Evolutionary conservation across 64 coral and sea anemone species (phyloP), one percentile per base, ranked within the genome.

Genomic region (Montipora foliosa): DNA sequence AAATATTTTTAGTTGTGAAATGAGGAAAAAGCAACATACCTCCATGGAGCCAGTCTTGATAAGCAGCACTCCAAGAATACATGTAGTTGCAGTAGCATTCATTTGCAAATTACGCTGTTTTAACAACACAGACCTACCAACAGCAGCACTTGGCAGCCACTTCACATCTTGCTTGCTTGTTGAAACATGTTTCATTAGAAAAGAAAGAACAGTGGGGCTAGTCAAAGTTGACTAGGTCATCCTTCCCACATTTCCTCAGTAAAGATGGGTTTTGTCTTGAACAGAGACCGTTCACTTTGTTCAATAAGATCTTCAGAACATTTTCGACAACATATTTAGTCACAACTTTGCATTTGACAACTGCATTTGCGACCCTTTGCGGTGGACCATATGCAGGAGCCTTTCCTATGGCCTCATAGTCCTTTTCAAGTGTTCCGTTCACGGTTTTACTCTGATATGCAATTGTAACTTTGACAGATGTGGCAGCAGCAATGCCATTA

Each of bases 201-300:
- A 93, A 22, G 90, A 93, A 89, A 96, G 72, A 96, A 96, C 19
- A 90, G 68, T 37, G 95, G 90, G 3, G 95, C 91, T 87, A 49
- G 10, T 64, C 67, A 81, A 97, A 94, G 1, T 97, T 94, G 13
- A 29, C 49, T 0, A 97, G 80, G 75, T 97, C 95, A 8, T 76
- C 83, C 72, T 91, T 94, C 8, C 49, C 53, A 13, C 16, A 53
- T 97, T 94, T 93, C 76, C 92, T 29, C 47, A 96, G 14, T 14
- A 96, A 7, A 6, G 95, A 96, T 0, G 91, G 95, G 5, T 70
- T 75, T 14, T 87, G 85, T 75, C 87, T 90, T 15, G 91, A 93
- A 67, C 95, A 96, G 11, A 96, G 61, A 2, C 16, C 81, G 59
- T 12, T 81, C 15, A 97, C 82, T 91, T 97, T 92, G 80, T 59